Evolutionary conservation across 1,140 invertebrate species (phyloP).

Genomic region (Drosophila seguyi): DNA sequence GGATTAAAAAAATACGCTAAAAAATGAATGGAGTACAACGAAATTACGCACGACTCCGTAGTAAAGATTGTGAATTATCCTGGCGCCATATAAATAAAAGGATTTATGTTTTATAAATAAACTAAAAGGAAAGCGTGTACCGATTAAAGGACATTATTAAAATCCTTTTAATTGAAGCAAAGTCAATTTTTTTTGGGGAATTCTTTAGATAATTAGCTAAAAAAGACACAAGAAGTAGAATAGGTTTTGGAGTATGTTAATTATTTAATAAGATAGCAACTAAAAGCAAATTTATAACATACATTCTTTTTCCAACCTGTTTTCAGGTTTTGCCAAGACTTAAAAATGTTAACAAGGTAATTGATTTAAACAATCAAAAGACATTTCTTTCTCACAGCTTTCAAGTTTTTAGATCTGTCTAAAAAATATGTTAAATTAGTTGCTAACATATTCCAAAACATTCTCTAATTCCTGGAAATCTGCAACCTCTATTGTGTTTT

Average conservation of each 20-base stretch:
- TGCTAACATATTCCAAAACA: constrained; percentile 1
- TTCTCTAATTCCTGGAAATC: constrained; percentile 7
- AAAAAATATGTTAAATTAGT: neutral
- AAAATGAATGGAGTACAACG: constrained; percentile 14
- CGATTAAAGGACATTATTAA: constrained; percentile 18
- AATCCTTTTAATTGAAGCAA: constrained; percentile 11
- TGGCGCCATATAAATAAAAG: constrained; percentile 11
- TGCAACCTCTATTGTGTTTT: neutral
- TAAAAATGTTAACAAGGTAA: neutral
- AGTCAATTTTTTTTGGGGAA: neutral
- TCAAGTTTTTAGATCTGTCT: neutral
- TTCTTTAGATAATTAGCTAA: neutral
- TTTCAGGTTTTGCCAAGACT: neutral
- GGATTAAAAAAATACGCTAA: constrained; percentile 22
- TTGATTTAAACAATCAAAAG: neutral
- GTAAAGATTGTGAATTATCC: constrained; percentile 25
- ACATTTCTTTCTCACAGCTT: neutral
- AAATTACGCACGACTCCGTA: constrained; percentile 19
- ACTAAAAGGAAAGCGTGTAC: neutral
- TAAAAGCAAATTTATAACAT: too few species aligned
- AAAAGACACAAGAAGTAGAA: neutral
- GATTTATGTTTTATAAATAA: constrained; percentile 35
- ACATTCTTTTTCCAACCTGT: too few species aligned
- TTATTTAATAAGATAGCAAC: too few species aligned
- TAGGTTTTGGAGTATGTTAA: too few species aligned